phyloP scores from a whole-genome alignment of 2,888 invertebrate species.

The Sarcophaga rosellei region DNA sequence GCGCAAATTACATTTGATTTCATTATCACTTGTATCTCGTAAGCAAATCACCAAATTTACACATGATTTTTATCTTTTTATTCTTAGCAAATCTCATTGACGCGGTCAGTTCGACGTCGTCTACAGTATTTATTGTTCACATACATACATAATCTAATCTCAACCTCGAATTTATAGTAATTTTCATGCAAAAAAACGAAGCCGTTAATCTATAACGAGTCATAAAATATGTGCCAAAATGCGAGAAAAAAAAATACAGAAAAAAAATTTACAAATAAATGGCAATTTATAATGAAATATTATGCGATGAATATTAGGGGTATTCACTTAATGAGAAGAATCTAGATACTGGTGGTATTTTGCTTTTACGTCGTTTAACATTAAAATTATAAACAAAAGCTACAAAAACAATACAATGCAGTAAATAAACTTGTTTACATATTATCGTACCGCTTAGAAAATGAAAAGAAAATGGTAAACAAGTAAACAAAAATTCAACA shows the following conservation, averaged over 20 bases:
- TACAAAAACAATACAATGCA: no score
- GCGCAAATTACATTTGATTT: neutral
- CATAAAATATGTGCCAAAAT: conserved; percentile 11
- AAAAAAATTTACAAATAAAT: neutral
- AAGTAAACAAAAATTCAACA: no score
- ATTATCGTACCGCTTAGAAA: no score
- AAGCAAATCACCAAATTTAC: conserved; percentile 51
- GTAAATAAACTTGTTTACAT: no score
- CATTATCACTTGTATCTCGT: conserved; percentile 28
- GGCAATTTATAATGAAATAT: neutral
- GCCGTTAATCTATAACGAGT: conserved; percentile 30
- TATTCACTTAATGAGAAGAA: neutral
- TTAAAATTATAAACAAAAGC: no score
- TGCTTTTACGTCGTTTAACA: no score
- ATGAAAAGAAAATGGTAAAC: no score
- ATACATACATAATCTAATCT: conserved; percentile 20
- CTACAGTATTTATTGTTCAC: conserved; percentile 24
- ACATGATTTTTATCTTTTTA: conserved; percentile 43
- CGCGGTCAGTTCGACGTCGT: neutral
- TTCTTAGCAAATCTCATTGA: conserved; percentile 17
- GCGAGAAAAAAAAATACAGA: neutral
- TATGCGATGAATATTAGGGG: neutral
- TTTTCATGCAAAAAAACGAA: conserved; percentile 34
- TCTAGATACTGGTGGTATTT: no score
- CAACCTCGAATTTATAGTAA: conserved; percentile 41